These are phyloP conservation scores for Podarcis muralis DNA, from an alignment of 2,113 vertebrate genomes.

Conservation along the genomic window DNA sequence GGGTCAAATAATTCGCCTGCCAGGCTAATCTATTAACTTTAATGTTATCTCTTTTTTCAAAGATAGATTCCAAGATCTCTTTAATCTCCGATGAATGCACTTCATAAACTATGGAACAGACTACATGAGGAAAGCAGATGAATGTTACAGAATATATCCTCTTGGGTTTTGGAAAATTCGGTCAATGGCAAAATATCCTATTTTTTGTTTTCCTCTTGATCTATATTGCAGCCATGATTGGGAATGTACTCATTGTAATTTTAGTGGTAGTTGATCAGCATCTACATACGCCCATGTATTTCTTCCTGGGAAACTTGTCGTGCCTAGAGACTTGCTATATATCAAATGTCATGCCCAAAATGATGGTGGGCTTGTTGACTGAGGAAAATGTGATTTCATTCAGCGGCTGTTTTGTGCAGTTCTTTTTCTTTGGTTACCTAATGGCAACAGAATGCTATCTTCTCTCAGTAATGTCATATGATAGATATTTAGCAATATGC, in stretches of 20 bases:
- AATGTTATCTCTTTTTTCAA: background rate
- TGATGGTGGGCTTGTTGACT: slow-evolving; percentile 57
- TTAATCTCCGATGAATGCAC: background rate
- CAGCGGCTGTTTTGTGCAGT: slow-evolving; percentile 61
- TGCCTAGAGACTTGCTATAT: slow-evolving; percentile 66
- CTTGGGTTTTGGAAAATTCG: slow-evolving; percentile 55
- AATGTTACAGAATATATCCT: slow-evolving; percentile 63
- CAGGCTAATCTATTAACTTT: background rate
- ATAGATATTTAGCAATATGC: slow-evolving; percentile 58
- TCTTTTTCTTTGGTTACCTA: slow-evolving; percentile 70
- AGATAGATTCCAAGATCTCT: background rate
- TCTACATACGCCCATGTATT: slow-evolving; percentile 69
- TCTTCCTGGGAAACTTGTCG: slow-evolving; percentile 65
- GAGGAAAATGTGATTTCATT: slow-evolving; percentile 66
- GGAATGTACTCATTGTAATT: slow-evolving; percentile 61
- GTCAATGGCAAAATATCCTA: slow-evolving; percentile 40
- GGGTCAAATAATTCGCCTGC: background rate
- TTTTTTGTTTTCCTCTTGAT: slow-evolving; percentile 54
- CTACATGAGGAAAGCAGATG: background rate
- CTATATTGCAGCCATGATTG: slow-evolving; percentile 58
- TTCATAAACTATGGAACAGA: background rate
- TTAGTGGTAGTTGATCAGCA: slow-evolving; percentile 47
- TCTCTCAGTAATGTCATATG: slow-evolving; percentile 65
- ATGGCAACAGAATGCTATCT: slow-evolving; percentile 70
- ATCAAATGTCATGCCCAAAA: slow-evolving; percentile 59